Percentiles rank a stretch among this genome's conserved stretches.
phyloP scores from a whole-genome alignment of 2,888 invertebrate genomes.

The Antheraea yamamai region DNA sequence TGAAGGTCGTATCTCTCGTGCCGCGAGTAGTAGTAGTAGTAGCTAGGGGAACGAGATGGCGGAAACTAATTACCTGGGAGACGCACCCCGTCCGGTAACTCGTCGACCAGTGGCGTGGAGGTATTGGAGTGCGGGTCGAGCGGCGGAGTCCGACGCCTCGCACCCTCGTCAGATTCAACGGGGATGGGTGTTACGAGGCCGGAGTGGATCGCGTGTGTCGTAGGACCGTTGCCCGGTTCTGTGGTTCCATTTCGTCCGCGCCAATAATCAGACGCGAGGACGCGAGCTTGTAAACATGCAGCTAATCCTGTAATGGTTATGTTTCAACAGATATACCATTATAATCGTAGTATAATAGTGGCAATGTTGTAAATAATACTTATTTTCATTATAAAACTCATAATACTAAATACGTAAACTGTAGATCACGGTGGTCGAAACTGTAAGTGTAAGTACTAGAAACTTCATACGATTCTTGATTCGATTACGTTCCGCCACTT shows the following conservation, averaged over 20 bases:
- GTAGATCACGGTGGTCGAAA: too few relatives aligned
- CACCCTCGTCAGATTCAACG: conserved; percentile 46
- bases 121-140: conserved; percentile 87
- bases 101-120: conserved; percentile 84
- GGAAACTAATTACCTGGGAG: conserved; percentile 56
- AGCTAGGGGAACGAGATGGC: not conserved
- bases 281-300: conserved; percentile 90
- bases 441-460: too few relatives aligned
- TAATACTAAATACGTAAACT: too few relatives aligned
- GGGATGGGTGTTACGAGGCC: conserved; percentile 32
- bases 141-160: conserved; percentile 73
- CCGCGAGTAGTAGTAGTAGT: not conserved
- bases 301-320: conserved; percentile 84
- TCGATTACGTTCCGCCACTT: not conserved
- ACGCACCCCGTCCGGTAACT: conserved; percentile 71
- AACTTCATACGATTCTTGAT: too few relatives aligned
- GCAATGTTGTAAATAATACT: too few relatives aligned
- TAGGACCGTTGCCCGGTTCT: not conserved
- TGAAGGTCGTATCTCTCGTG: conserved; percentile 19
- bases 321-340: not conserved
- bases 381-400: too few relatives aligned
- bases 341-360: not conserved
- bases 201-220: conserved; percentile 26
- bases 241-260: conserved; percentile 78
- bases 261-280: conserved; percentile 85